phyloP scores from a whole-genome alignment of 2,888 invertebrate species.

The Operophtera brumata region DNA sequence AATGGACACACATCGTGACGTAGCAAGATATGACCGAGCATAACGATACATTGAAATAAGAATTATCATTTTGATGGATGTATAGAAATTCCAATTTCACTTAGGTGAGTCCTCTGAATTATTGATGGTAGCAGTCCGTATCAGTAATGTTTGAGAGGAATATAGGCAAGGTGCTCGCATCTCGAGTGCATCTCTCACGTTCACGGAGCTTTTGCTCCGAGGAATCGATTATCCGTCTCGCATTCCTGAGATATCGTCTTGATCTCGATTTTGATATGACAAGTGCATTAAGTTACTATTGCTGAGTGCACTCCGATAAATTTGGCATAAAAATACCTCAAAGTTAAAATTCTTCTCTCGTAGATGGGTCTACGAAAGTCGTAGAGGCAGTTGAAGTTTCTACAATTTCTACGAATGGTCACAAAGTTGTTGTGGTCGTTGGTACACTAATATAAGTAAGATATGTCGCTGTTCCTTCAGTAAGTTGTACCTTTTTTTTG shows the following conservation, averaged over 20 bases:
- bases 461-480: too few species aligned
- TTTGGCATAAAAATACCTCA: not conserved
- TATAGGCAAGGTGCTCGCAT: constrained; percentile 40
- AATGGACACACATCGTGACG: not conserved
- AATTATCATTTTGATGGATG: not conserved
- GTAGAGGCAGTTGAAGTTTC: not conserved
- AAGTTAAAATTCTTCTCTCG: not conserved
- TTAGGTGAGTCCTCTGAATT: constrained; percentile 12
- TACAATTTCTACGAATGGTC: not conserved
- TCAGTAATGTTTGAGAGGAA: constrained; percentile 34
- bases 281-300: constrained; percentile 49
- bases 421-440: not conserved
- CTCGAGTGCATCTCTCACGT: constrained; percentile 55
- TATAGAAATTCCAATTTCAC: constrained; percentile 7
- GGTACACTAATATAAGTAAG: not conserved
- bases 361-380: not conserved
- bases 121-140: constrained; percentile 16
- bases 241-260: constrained; percentile 58
- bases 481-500: not conserved
- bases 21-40: not conserved
- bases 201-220: constrained; percentile 51
- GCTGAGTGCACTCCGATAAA: not conserved
- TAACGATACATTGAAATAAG: not conserved
- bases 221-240: constrained; percentile 63
- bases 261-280: constrained; percentile 50